Evolutionary conservation across 2,113 vertebrate genomes (phyloP).

Genomic region (Martes martes): DNA sequence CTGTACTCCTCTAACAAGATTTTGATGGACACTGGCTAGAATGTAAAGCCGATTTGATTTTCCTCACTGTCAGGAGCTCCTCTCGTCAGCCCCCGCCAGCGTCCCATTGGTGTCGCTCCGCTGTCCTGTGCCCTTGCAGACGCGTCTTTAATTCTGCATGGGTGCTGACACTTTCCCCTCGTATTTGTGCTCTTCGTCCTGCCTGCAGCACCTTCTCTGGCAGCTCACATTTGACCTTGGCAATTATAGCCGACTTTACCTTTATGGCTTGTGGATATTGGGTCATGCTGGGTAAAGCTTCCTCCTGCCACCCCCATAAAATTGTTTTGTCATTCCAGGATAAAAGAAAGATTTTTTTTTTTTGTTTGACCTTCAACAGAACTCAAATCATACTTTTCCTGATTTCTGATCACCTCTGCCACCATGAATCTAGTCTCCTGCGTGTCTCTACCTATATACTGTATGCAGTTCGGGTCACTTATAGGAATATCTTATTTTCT

Average conservation of each 20-base stretch:
- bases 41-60: neutral
- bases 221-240: neutral
- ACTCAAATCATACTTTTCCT: neutral
- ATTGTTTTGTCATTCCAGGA: neutral
- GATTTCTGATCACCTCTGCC: neutral
- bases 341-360: neutral
- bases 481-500: neutral
- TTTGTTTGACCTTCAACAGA: neutral
- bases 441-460: neutral
- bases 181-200: neutral
- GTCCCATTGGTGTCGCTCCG: accelerated
- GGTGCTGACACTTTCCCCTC: neutral
- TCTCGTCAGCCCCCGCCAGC: neutral
- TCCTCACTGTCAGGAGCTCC: accelerated
- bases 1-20: slow-evolving; percentile 20
- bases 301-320: neutral
- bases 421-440: neutral
- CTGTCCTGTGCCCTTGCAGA: neutral
- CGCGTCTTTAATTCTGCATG: neutral
- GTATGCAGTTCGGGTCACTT: accelerated
- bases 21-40: neutral
- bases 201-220: neutral
- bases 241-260: neutral
- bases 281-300: neutral
- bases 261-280: neutral